phyloP scores from a whole-genome alignment of 1,140 invertebrate genomes.

The Trichonephila inaurata region DNA sequence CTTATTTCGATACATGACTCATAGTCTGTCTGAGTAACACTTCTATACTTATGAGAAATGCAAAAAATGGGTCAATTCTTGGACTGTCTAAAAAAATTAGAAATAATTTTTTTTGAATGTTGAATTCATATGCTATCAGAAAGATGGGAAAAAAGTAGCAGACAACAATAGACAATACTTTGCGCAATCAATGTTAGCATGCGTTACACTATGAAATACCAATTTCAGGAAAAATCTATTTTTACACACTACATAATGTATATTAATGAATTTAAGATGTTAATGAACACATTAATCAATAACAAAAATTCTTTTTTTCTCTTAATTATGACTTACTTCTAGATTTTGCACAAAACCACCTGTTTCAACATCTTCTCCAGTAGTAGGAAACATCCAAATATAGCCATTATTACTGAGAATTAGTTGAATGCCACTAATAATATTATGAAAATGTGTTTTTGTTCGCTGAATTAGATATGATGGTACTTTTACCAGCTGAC shows the following conservation, averaged over 20 bases:
- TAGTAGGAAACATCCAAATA: slow-evolving; percentile 93
- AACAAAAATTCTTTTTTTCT: background rate
- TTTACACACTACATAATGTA: background rate
- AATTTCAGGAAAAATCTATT: no score
- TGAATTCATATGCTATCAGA: no score
- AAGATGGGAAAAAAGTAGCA: no score
- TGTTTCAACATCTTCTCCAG: slow-evolving; percentile 85
- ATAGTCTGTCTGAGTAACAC: no score
- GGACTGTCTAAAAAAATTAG: no score
- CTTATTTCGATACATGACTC: no score
- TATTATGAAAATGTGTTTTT: slow-evolving; percentile 97
- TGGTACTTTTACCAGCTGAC: slow-evolving; percentile 93
- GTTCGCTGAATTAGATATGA: slow-evolving; percentile 95
- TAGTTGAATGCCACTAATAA: slow-evolving; percentile 93
- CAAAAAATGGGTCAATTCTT: no score
- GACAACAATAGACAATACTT: no score
- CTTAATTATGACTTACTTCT: slow-evolving; percentile 79
- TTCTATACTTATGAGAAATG: no score
- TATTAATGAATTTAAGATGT: background rate
- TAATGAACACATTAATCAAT: slow-evolving; percentile 1
- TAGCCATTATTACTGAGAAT: slow-evolving; percentile 98
- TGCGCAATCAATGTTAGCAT: no score
- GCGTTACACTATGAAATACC: no score
- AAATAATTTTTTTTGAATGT: no score
- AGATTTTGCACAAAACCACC: slow-evolving; percentile 91